Conservation (phyloP, 2,888 invertebrate genomes). For the Andrena hattorfiana region DNA sequence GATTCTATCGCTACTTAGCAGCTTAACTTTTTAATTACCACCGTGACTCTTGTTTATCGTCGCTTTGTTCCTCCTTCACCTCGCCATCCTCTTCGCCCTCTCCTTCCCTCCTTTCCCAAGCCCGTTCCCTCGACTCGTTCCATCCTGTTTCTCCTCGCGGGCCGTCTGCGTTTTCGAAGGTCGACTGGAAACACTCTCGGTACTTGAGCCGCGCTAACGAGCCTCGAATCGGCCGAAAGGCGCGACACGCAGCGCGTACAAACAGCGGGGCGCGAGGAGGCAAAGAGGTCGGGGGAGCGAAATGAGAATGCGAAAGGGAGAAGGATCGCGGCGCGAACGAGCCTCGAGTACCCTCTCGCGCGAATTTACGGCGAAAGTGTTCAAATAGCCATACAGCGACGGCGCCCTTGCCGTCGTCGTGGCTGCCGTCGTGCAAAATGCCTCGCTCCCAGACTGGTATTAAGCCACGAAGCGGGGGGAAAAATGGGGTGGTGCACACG, state of each 20-base stretch:
- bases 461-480: constrained; percentile 50
- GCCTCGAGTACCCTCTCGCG: constrained; percentile 67
- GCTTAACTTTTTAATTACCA: constrained; percentile 76
- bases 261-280: constrained; percentile 25
- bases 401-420: constrained; percentile 38
- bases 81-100: constrained; percentile 29
- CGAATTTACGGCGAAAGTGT: constrained; percentile 75
- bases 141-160: neutral
- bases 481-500: constrained; percentile 31
- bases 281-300: constrained; percentile 15
- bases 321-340: constrained; percentile 66
- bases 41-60: constrained; percentile 80
- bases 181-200: constrained; percentile 17
- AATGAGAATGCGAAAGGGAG: constrained; percentile 45
- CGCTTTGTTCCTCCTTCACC: constrained; percentile 73
- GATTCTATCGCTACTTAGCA: constrained; percentile 45
- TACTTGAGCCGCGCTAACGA: constrained; percentile 70
- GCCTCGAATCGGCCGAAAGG: constrained; percentile 72
- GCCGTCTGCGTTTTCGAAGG: constrained; percentile 30
- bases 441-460: constrained; percentile 52
- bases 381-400: constrained; percentile 71
- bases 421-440: constrained; percentile 58
- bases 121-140: neutral
- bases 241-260: constrained; percentile 41
- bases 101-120: neutral